These are phyloP conservation scores for Deilephila porcellus DNA, from an alignment of 2,888 invertebrate species.

Conservation along the genomic window DNA sequence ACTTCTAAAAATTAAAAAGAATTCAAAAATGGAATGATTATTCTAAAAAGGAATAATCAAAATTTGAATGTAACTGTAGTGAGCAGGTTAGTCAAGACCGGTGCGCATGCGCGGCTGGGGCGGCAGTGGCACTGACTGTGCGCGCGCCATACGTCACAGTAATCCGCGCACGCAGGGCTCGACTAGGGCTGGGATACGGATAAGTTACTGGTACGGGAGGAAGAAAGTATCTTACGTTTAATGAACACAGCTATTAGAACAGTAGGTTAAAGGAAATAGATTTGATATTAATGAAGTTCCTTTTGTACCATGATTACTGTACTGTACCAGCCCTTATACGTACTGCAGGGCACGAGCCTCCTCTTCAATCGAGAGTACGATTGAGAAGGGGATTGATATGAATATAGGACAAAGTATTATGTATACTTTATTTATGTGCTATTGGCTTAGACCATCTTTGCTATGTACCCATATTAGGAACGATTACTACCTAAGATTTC, in stretches of 20 bases:
- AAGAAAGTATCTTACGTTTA: constrained; percentile 1
- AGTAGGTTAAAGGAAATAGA: no score
- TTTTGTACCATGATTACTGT: no score
- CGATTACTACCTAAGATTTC: no score
- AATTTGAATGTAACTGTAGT: background rate
- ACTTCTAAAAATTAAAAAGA: background rate
- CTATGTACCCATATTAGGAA: no score
- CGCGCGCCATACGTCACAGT: constrained; percentile 35
- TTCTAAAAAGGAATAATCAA: constrained; percentile 27
- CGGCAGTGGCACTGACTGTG: constrained; percentile 23
- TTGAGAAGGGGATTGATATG: no score
- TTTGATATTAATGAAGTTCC: no score
- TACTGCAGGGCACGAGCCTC: no score
- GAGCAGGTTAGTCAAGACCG: background rate
- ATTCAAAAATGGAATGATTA: background rate
- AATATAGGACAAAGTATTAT: no score
- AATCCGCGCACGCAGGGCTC: constrained; percentile 28
- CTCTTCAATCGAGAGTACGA: no score
- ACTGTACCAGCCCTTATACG: no score
- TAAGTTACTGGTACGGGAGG: constrained; percentile 8
- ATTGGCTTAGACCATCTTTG: no score
- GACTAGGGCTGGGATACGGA: constrained; percentile 20
- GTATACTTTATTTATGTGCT: no score
- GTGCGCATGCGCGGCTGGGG: constrained; percentile 33
- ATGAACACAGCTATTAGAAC: background rate